Conservation (phyloP, 2,797 vertebrate genomes). For the Babyrousa celebensis region DNA sequence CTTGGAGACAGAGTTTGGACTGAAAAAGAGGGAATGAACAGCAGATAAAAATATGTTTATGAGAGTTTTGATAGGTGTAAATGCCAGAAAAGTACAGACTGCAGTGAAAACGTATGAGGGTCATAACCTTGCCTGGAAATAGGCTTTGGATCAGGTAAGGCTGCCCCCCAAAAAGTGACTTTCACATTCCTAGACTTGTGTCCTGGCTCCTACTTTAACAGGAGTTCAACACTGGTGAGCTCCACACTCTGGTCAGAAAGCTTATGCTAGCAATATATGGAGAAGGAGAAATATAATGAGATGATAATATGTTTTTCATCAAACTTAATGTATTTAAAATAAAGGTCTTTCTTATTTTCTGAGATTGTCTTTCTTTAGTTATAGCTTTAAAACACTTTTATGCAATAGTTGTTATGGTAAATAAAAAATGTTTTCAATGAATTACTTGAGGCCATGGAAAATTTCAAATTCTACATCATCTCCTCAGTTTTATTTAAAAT, state of each 20-base stretch:
- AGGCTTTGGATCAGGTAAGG: not conserved
- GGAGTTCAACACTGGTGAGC: not conserved
- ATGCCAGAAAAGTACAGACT: slow-evolving; percentile 30
- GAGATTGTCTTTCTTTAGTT: not conserved
- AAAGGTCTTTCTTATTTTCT: not conserved
- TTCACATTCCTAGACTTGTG: not conserved
- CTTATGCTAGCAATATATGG: not conserved
- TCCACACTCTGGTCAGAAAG: not conserved
- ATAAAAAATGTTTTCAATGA: slow-evolving; percentile 11
- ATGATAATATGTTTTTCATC: not conserved
- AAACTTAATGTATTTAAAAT: slow-evolving; percentile 50
- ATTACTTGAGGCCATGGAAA: not conserved
- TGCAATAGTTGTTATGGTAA: not conserved
- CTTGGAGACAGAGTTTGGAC: slow-evolving; percentile 48
- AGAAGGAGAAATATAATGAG: slow-evolving; percentile 14
- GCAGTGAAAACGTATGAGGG: not conserved
- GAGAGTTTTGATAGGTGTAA: slow-evolving; percentile 45
- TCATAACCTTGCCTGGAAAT: not conserved
- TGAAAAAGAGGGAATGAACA: slow-evolving; percentile 30
- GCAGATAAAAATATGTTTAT: slow-evolving; percentile 71
- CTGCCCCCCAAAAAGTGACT: not conserved
- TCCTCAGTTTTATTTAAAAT: slow-evolving; percentile 52
- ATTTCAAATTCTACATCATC: slow-evolving; percentile 38
- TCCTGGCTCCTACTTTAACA: not conserved
- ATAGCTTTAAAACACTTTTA: slow-evolving; percentile 42